Conservation (phyloP, 2,113 vertebrate species). For the Petromus typicus region DNA sequence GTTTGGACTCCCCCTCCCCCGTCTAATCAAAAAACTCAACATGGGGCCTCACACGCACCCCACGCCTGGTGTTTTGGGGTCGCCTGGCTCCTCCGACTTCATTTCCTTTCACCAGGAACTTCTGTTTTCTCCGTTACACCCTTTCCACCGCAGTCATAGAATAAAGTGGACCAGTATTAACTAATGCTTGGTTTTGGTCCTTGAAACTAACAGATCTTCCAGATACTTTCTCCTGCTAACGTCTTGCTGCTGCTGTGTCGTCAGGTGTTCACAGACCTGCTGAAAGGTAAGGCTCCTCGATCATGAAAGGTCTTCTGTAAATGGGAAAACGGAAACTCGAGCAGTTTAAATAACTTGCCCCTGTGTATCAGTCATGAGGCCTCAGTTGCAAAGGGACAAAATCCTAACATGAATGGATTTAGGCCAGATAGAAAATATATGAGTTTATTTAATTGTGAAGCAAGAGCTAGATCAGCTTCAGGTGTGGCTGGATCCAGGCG, state of each 20-base stretch:
- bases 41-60: neutral
- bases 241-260: neutral
- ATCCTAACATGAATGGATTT: no score
- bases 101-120: neutral
- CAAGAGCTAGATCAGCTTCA: neutral
- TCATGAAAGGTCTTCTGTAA: constrained; percentile 36
- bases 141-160: neutral
- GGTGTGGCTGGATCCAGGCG: no score
- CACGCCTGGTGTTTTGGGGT: neutral
- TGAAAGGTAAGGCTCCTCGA: constrained; percentile 33
- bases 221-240: neutral
- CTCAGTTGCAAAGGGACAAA: constrained; percentile 52
- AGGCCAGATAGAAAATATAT: neutral
- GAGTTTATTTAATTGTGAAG: neutral
- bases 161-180: neutral
- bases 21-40: neutral
- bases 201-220: constrained; percentile 32
- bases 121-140: neutral
- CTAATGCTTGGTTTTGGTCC: constrained; percentile 1
- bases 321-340: constrained; percentile 61
- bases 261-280: constrained; percentile 12
- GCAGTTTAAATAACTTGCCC: neutral
- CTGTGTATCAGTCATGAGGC: constrained; percentile 6
- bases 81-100: neutral
- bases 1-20: neutral